Evolutionary conservation across 2,888 invertebrate species (phyloP), one percentile per base, ranked within the genome.

Genomic region (Scotopteryx bipunctaria): DNA sequence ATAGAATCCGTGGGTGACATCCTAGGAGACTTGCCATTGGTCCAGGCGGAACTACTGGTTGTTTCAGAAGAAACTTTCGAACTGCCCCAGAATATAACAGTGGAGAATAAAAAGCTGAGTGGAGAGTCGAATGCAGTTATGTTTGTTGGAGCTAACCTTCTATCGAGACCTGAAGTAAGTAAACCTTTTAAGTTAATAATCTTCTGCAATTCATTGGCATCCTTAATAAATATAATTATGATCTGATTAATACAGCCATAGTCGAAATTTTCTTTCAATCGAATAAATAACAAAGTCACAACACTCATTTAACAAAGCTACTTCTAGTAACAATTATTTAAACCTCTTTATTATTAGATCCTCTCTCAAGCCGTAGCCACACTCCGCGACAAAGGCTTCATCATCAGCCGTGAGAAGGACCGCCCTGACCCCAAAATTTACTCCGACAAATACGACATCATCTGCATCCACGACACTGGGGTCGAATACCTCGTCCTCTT

Each of bases 1-100:
- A 83, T 94, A 0, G 91, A 91, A 1, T 60, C 83, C 6, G 87
- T 96, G 3, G 78, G 85, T 5, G 91, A 93, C 1, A 81, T 93
- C 0, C 83, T 96, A 0, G 93, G 91, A 36, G 94, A 96, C 64
- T 75, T 94, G 27, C 95, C 95, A 0, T 73, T 95, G 6, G 91
- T 95, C 2, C 94, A 94, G 63, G 92, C 94, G 0, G 94, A 95
- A 37, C 83, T 94, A 0, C 81, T 91, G 41, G 76, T 95, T 0
- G 71, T 94, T 54, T 82, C 87, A 14, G 91, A 92, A 38, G 88
- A 91, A 1, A 69, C 91, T 1, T 61, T 87, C 8, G 83, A 91
- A 33, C 71, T 93, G 61, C 86, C 92, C 0, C 62, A 80, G 0
- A 78, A 86, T 19, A 84, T 95, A 0, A 91, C 90, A 1, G 83